Evolutionary conservation across 2,888 invertebrate species (phyloP).

Genomic region (Fragum fragum): DNA sequence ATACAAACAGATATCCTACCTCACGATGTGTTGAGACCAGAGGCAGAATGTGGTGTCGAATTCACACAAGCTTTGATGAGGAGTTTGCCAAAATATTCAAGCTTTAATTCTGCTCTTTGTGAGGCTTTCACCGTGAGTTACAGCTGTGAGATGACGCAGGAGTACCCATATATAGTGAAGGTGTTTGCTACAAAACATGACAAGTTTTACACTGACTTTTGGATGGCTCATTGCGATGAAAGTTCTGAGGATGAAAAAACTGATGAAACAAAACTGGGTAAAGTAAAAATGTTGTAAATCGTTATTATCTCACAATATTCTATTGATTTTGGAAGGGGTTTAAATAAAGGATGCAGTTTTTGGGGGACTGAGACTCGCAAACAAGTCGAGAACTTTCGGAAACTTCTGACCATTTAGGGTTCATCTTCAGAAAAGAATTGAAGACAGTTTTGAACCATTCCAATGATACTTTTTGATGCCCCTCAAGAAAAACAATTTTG

Average conservation of each 20-base stretch:
- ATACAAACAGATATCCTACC: slow-evolving; percentile 26
- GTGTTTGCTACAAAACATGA: slow-evolving; percentile 24
- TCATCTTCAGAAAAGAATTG: too few relatives aligned
- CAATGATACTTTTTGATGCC: too few relatives aligned
- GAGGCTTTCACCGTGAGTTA: neutral
- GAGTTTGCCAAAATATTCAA: slow-evolving; percentile 1
- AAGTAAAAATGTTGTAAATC: too few relatives aligned
- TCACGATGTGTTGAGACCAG: slow-evolving; percentile 32
- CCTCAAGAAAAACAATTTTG: too few relatives aligned
- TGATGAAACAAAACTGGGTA: too few relatives aligned
- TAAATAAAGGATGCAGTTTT: neutral
- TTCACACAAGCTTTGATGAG: neutral
- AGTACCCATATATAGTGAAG: slow-evolving; percentile 17
- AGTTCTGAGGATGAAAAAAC: neutral
- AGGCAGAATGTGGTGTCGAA: slow-evolving; percentile 27
- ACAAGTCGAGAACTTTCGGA: neutral
- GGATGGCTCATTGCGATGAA: slow-evolving; percentile 26
- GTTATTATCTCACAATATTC: too few relatives aligned
- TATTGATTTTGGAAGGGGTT: too few relatives aligned
- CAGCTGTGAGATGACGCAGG: slow-evolving; percentile 21
- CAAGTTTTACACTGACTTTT: slow-evolving; percentile 32
- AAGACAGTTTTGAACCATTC: too few relatives aligned
- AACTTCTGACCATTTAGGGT: too few relatives aligned
- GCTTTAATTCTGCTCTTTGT: slow-evolving; percentile 43
- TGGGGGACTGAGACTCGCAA: neutral